phyloP scores from a whole-genome alignment of 2,797 vertebrate species.

The Sternarchorhynchus goeldii region DNA sequence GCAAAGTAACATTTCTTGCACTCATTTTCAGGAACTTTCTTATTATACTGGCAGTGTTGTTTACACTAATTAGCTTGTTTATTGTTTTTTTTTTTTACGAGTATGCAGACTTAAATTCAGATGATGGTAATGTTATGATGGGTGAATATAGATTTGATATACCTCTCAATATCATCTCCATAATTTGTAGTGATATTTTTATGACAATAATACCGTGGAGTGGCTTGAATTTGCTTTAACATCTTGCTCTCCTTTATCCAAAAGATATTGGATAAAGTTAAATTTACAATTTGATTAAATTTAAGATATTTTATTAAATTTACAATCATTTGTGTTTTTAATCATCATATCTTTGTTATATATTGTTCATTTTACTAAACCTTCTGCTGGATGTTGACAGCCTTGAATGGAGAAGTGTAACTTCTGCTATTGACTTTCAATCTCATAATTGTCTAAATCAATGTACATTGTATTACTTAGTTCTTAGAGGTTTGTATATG shows the following conservation, averaged over 20 bases:
- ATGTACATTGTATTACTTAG: slow-evolving; percentile 1
- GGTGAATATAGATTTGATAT: slow-evolving; percentile 14
- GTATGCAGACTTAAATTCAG: not conserved
- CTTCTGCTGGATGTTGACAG: too few species aligned
- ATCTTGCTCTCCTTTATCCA: too few species aligned
- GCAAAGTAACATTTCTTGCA: not conserved
- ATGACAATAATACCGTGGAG: slow-evolving; percentile 10
- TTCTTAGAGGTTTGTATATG: slow-evolving; percentile 1
- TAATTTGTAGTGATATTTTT: slow-evolving; percentile 29
- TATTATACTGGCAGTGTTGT: slow-evolving; percentile 42
- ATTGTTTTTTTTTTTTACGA: slow-evolving; percentile 36
- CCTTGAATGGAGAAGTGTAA: not conserved
- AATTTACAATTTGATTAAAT: slow-evolving; percentile 10
- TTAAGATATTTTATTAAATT: not conserved
- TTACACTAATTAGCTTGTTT: slow-evolving; percentile 48
- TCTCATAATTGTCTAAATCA: slow-evolving; percentile 20
- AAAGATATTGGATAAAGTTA: not conserved
- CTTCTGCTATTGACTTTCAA: not conserved
- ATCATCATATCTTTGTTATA: not conserved
- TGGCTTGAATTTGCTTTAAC: not conserved
- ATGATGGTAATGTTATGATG: not conserved
- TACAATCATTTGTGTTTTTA: not conserved
- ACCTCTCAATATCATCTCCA: slow-evolving; percentile 17
- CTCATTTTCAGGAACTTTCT: slow-evolving; percentile 28
- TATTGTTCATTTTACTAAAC: not conserved